A percentile compares a stretch with the other conserved stretches of the same genome.
These are phyloP conservation scores for Sthenelais limicola DNA, from an alignment of 2,888 invertebrate species.

Conservation along the genomic window DNA sequence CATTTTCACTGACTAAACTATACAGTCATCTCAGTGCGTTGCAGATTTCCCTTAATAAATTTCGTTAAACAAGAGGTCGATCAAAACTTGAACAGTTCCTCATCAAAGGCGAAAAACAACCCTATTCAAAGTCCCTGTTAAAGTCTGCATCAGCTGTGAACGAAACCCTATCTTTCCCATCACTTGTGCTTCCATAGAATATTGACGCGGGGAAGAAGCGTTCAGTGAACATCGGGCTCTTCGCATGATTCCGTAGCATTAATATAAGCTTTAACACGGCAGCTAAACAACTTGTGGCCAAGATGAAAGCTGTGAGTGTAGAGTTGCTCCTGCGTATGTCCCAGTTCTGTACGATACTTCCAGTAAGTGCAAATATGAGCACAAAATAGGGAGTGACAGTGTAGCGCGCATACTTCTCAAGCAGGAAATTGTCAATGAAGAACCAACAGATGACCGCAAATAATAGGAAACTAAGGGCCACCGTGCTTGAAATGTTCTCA, in stretches of 20 bases:
- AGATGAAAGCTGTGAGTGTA: slow-evolving; percentile 52
- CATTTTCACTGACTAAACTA: too few species aligned
- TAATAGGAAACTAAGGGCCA: slow-evolving; percentile 55
- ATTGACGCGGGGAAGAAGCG: slow-evolving; percentile 12
- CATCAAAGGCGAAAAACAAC: too few species aligned
- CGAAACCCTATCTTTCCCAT: too few species aligned
- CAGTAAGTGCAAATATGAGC: slow-evolving; percentile 59
- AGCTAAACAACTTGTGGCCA: slow-evolving; percentile 18
- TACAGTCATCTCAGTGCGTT: too few species aligned
- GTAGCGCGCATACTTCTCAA: slow-evolving; percentile 62
- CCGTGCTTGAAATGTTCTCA: slow-evolving; percentile 53
- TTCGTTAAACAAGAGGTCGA: too few species aligned
- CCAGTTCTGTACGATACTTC: slow-evolving; percentile 58
- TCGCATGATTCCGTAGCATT: not conserved
- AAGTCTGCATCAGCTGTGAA: too few species aligned
- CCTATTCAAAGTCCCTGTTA: too few species aligned
- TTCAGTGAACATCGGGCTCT: not conserved
- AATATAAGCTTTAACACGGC: slow-evolving; percentile 9
- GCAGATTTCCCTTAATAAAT: too few species aligned
- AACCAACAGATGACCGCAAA: slow-evolving; percentile 54
- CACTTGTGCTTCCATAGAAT: slow-evolving; percentile 13
- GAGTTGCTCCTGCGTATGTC: slow-evolving; percentile 53
- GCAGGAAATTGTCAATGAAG: slow-evolving; percentile 56
- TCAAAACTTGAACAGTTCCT: too few species aligned
- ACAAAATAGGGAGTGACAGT: slow-evolving; percentile 64